phyloP scores from a whole-genome alignment of 1,140 invertebrate species.

The Plectrocnemia conspersa region DNA sequence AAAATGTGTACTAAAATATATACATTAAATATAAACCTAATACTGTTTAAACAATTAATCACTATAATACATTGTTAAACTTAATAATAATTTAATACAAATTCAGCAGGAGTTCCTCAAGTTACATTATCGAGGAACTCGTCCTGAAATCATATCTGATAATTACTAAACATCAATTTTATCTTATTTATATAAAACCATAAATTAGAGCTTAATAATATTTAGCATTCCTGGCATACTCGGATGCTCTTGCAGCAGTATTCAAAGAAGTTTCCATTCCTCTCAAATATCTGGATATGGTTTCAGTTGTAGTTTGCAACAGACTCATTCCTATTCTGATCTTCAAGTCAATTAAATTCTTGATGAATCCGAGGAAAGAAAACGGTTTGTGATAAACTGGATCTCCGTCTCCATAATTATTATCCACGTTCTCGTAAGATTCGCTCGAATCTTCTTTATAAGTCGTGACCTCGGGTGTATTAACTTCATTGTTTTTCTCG shows the following conservation, averaged over 20 bases:
- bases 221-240: constrained; percentile 14
- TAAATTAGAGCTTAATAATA: background rate
- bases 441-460: constrained; percentile 7
- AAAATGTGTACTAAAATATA: background rate
- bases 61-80: background rate
- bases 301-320: constrained; percentile 47
- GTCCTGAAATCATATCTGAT: constrained; percentile 29
- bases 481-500: background rate
- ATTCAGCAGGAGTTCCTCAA: constrained; percentile 34
- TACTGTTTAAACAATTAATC: background rate
- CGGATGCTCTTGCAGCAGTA: constrained; percentile 39
- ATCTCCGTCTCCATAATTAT: constrained; percentile 5
- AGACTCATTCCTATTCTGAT: constrained; percentile 47
- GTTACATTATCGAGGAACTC: constrained; percentile 28
- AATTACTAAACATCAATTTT: background rate
- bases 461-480: background rate
- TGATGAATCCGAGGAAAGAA: constrained; percentile 46
- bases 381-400: constrained; percentile 26
- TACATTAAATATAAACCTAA: background rate
- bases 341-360: constrained; percentile 48
- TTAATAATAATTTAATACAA: constrained; percentile 22
- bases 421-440: background rate
- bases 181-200: background rate
- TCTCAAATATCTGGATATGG: constrained; percentile 45
- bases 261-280: constrained; percentile 42